phyloP scores from a whole-genome alignment of 2,797 vertebrate genomes.

The Protosalanx chinensis region DNA sequence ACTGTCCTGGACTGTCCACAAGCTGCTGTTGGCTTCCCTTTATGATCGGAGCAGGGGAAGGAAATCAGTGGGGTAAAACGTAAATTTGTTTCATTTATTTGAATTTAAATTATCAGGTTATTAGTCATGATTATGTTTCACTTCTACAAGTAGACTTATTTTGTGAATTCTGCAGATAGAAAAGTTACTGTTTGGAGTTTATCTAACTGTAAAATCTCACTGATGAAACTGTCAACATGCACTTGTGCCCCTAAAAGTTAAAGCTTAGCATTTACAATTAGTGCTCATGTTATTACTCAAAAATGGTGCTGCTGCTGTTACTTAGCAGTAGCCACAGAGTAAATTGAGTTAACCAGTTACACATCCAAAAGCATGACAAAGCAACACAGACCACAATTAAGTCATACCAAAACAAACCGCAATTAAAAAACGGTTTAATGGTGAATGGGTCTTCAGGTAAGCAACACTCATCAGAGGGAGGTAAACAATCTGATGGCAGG shows the following conservation, averaged over 20 bases:
- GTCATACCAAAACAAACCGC: neutral
- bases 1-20: slow-evolving; percentile 19
- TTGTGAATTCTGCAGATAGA: neutral
- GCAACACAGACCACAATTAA: neutral
- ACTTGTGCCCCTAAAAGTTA: neutral
- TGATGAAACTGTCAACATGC: neutral
- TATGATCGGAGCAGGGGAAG: neutral
- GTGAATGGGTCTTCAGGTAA: neutral
- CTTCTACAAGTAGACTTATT: neutral
- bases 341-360: neutral
- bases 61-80: too few relatives aligned
- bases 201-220: neutral
- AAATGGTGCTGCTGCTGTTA: neutral
- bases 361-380: neutral
- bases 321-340: neutral
- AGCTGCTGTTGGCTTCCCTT: slow-evolving; percentile 8
- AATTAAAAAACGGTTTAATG: neutral
- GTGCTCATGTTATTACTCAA: neutral
- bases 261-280: too few relatives aligned
- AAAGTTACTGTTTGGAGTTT: neutral
- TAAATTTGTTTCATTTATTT: neutral
- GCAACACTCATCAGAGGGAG: neutral
- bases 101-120: neutral
- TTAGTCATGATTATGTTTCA: neutral
- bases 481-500: slow-evolving; percentile 1